These are phyloP conservation scores for Serranus cabrilla DNA, from an alignment of 2,797 vertebrate species.

Conservation along the genomic window DNA sequence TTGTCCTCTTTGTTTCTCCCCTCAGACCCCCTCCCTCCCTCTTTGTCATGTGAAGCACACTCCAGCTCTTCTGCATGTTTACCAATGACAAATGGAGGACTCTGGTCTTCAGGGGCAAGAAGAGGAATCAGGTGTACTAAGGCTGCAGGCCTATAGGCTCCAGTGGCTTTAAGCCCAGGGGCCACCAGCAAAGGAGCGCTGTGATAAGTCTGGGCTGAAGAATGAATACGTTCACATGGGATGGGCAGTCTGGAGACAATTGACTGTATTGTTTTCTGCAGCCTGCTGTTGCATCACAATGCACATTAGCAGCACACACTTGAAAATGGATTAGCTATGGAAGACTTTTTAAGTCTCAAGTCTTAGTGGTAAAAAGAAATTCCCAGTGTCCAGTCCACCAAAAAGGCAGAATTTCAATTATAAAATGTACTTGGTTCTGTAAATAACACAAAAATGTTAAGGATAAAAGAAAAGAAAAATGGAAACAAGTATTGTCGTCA, in stretches of 20 bases:
- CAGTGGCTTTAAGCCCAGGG: constrained; percentile 75
- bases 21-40: not conserved
- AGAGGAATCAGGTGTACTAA: constrained; percentile 78
- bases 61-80: constrained; percentile 76
- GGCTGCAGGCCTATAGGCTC: constrained; percentile 71
- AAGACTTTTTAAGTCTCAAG: constrained; percentile 60
- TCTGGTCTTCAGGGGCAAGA: constrained; percentile 76
- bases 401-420: not conserved
- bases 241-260: constrained; percentile 62
- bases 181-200: constrained; percentile 71
- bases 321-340: constrained; percentile 71
- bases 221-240: constrained; percentile 77
- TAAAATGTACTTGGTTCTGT: not conserved
- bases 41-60: constrained; percentile 55
- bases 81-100: constrained; percentile 86
- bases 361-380: constrained; percentile 38
- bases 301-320: constrained; percentile 66
- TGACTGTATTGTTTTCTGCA: constrained; percentile 75
- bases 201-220: constrained; percentile 73
- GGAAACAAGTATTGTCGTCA: not conserved
- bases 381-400: constrained; percentile 6
- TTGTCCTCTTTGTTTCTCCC: constrained; percentile 68
- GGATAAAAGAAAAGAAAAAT: not conserved
- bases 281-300: constrained; percentile 77
- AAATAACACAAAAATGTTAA: constrained; percentile 1